These are phyloP conservation scores for Cartodere bifasciata DNA, from an alignment of 2,888 invertebrate species.

Conservation along the genomic window DNA sequence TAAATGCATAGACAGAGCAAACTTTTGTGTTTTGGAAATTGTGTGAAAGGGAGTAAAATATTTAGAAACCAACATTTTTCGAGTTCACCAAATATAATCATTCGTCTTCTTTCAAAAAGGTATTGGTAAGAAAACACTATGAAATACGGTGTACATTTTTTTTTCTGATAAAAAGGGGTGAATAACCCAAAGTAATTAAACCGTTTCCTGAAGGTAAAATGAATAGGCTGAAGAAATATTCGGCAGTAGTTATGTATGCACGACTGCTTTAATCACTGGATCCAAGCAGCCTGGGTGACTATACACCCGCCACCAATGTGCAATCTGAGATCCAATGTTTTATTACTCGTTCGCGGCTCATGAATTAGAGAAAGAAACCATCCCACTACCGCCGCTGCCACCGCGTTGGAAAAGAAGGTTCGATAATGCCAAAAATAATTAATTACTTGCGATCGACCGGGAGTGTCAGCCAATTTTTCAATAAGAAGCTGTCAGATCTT, in stretches of 20 bases:
- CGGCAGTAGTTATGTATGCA: conserved; percentile 27
- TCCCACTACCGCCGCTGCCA: too few relatives aligned
- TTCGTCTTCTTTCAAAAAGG: too few relatives aligned
- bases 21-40: too few relatives aligned
- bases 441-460: conserved; percentile 54
- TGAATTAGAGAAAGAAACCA: conserved; percentile 58
- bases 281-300: conserved; percentile 9
- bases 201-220: conserved; percentile 6
- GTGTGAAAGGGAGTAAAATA: too few relatives aligned
- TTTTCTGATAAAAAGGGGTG: too few relatives aligned
- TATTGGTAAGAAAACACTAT: too few relatives aligned
- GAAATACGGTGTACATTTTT: too few relatives aligned
- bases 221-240: conserved; percentile 10
- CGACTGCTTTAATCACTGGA: conserved; percentile 29
- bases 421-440: conserved; percentile 63
- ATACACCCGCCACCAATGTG: conserved; percentile 11
- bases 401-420: conserved; percentile 38
- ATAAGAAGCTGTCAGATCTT: conserved; percentile 36
- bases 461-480: conserved; percentile 50
- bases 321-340: conserved; percentile 29
- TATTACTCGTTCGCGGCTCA: conserved; percentile 43
- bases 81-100: too few relatives aligned
- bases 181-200: conserved; percentile 13
- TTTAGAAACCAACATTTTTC: too few relatives aligned
- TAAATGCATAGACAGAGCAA: too few relatives aligned